Percentiles rank a stretch among this genome's conserved stretches.
phyloP scores from a whole-genome alignment of 2,888 invertebrate genomes.

The Drosophila greeni region DNA sequence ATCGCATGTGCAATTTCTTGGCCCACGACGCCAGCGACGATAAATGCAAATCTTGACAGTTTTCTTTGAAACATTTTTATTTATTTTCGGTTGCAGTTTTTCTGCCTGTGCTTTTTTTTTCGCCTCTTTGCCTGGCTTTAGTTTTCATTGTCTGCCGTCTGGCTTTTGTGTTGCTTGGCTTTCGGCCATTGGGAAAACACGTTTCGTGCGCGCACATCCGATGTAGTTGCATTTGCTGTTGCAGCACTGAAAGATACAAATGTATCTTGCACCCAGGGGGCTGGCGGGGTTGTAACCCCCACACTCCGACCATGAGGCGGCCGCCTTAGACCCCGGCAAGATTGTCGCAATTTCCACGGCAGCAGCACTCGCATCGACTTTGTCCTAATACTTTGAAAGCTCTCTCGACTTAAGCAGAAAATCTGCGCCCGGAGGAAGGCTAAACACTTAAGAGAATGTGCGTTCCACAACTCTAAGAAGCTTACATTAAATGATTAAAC shows the following conservation, averaged over 20 bases:
- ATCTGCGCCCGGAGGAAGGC: not conserved
- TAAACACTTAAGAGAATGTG: constrained; percentile 1
- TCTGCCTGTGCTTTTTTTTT: constrained; percentile 21
- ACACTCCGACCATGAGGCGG: constrained; percentile 25
- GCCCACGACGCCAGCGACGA: constrained; percentile 55
- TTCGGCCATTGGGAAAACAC: constrained; percentile 65
- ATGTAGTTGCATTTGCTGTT: constrained; percentile 35
- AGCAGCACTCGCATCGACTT: constrained; percentile 35
- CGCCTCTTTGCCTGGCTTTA: constrained; percentile 26
- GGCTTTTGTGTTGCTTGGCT: constrained; percentile 60
- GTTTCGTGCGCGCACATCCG: constrained; percentile 68
- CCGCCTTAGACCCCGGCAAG: constrained; percentile 45
- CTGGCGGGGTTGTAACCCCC: constrained; percentile 17
- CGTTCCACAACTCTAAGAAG: not conserved
- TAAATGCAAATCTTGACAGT: constrained; percentile 73
- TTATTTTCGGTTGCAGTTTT: constrained; percentile 63
- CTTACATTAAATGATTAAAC: not conserved
- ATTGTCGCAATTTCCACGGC: constrained; percentile 52
- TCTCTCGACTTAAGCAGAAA: not conserved
- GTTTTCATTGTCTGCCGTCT: constrained; percentile 58
- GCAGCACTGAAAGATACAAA: constrained; percentile 46
- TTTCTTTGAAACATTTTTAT: constrained; percentile 67
- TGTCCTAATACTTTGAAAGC: constrained; percentile 12
- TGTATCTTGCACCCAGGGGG: constrained; percentile 41
- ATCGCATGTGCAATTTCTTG: constrained; percentile 64